phyloP scores from a whole-genome alignment of 1,140 invertebrate species.

The Hestina assimilis region DNA sequence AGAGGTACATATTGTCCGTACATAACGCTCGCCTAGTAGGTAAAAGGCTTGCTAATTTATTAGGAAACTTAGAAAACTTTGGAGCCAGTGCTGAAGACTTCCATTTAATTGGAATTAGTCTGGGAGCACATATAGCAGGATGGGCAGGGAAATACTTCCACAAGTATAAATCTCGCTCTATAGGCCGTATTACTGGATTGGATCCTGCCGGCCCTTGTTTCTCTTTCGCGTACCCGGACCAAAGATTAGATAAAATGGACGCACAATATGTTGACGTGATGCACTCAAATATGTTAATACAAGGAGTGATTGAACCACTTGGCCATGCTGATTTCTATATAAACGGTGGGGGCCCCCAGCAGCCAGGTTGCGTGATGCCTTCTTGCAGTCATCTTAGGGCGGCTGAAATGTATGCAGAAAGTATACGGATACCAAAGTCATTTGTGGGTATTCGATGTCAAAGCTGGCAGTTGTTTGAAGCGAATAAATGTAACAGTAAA shows the following conservation, averaged over 20 bases:
- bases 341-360: conserved; percentile 82
- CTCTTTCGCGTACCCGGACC: conserved; percentile 60
- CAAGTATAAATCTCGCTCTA: conserved; percentile 53
- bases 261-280: conserved; percentile 82
- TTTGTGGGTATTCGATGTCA: conserved; percentile 75
- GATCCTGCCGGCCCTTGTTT: conserved; percentile 80
- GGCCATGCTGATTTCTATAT: conserved; percentile 83
- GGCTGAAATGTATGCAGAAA: conserved; percentile 80
- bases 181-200: conserved; percentile 75
- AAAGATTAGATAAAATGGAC: conserved; percentile 81
- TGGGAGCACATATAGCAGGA: conserved; percentile 81
- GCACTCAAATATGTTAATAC: conserved; percentile 80
- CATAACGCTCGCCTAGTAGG: conserved; percentile 71
- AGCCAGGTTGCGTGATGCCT: conserved; percentile 82
- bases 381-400: conserved; percentile 82
- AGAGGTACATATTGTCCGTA: conserved; percentile 60
- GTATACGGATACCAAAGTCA: conserved; percentile 76
- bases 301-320: conserved; percentile 80
- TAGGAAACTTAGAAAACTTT: conserved; percentile 75
- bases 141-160: conserved; percentile 80
- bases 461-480: conserved; percentile 70
- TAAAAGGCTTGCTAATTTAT: conserved; percentile 69
- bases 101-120: conserved; percentile 81
- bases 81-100: conserved; percentile 72
- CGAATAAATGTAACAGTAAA: conserved; percentile 68